These are phyloP conservation scores for Sebastes oblongus DNA, from an alignment of 2,797 vertebrate species.

Conservation along the genomic window DNA sequence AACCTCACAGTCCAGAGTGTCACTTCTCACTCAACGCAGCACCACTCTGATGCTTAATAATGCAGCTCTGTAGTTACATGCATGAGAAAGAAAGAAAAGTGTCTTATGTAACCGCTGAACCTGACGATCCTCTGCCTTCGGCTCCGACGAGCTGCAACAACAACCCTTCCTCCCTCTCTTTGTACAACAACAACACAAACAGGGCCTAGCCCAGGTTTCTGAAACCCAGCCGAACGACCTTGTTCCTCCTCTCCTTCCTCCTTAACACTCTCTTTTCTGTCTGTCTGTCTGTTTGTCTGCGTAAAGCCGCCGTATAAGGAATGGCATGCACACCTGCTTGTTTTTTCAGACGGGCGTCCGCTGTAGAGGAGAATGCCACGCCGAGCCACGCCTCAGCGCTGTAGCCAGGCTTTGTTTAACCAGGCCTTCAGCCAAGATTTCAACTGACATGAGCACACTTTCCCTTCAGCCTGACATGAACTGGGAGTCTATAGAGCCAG, in stretches of 20 bases:
- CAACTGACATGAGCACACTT: not conserved
- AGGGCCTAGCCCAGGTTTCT: not conserved
- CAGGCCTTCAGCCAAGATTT: slow-evolving; percentile 7
- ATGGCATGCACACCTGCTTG: slow-evolving; percentile 60
- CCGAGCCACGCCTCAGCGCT: slow-evolving; percentile 19
- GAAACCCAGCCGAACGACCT: not conserved
- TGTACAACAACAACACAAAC: not conserved
- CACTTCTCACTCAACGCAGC: not conserved
- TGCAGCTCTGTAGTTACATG: slow-evolving; percentile 3
- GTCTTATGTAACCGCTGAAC: slow-evolving; percentile 10
- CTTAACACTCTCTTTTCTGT: not conserved
- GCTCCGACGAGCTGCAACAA: not conserved
- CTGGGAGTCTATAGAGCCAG: not conserved
- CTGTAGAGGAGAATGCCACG: not conserved
- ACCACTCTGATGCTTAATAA: not conserved
- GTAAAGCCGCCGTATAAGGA: slow-evolving; percentile 17
- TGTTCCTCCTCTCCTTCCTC: not conserved
- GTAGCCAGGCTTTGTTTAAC: slow-evolving; percentile 22
- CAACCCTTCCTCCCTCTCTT: not conserved
- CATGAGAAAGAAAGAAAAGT: not conserved
- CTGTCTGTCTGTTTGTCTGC: not conserved
- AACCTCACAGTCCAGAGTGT: not conserved
- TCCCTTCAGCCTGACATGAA: not conserved
- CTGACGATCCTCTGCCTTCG: not conserved
- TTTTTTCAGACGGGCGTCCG: slow-evolving; percentile 11